Conservation (phyloP, 2,113 vertebrate genomes). For the Chaetops frenatus region DNA sequence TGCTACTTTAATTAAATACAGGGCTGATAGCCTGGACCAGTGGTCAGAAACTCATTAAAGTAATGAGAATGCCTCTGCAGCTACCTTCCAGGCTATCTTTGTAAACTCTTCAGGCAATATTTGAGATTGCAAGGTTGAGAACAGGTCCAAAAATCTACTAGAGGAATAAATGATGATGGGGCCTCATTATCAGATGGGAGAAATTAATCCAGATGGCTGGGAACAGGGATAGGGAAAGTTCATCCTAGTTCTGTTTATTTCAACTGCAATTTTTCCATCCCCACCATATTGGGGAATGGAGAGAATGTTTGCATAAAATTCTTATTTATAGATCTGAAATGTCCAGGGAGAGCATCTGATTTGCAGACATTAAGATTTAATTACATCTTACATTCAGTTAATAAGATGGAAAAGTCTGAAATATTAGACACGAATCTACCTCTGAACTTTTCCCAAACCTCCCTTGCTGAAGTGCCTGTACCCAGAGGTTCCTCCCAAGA, state of each 20-base stretch:
- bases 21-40: slow-evolving; percentile 25
- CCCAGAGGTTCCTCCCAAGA: background rate
- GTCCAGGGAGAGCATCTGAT: background rate
- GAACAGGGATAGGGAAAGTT: background rate
- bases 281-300: background rate
- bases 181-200: slow-evolving; percentile 20
- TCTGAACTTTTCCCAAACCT: background rate
- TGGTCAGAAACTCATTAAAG: slow-evolving; percentile 58
- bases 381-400: background rate
- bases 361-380: background rate
- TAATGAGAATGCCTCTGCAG: slow-evolving; percentile 43
- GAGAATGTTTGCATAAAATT: background rate
- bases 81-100: slow-evolving; percentile 21
- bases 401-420: background rate
- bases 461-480: background rate
- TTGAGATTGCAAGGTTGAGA: slow-evolving; percentile 17
- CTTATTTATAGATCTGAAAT: background rate
- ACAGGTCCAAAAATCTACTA: background rate
- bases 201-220: slow-evolving; percentile 40
- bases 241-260: background rate
- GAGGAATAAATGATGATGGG: slow-evolving; percentile 6
- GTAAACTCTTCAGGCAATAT: slow-evolving; percentile 37
- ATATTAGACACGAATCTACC: background rate
- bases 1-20: slow-evolving; percentile 40
- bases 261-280: background rate